Base-by-base conservation (phyloP, 2,113 vertebrate species). In the Prietella phreatophila region DNA sequence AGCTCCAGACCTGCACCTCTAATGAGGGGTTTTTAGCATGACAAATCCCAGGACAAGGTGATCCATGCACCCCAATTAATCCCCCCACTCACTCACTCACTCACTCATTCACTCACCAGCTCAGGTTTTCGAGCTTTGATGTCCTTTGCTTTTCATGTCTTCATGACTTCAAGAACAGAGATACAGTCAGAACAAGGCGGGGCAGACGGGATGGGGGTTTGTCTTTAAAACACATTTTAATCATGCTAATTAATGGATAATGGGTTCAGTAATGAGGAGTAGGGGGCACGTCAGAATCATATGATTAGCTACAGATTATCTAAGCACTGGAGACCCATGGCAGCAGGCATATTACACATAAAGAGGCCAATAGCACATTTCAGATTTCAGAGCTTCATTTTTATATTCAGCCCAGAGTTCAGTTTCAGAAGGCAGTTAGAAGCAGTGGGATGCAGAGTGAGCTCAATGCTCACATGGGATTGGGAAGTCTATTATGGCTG, bases 201-300 rank as follows among this genome's bases (percentile, higher is more conserved):
- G 90, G 87, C 90, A 90, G 88, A 89, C 87, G 58, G 90, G 90
- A 91, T 92, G 90, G 90, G 83, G 90, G 56, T 88, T 85, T 56
- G 20, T 88, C 89, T 93, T 92, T 93, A 92, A 94, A 94, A 95
- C 93, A 88, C 89, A 71, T 94, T 94, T 94, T 95, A 96, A 96
- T 95, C 94, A 95, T 95, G 93, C 94, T 95, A 96, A 95, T 96
- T 95, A 95, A 95, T 93, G 93, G 93, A 95, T 95, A 95, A 95
- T 95, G 93, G 94, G 91, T 90, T 92, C 90, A 84, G 93, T 95
- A 95, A 96, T 94, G 94, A 95, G 94, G 91, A 92, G 92, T 87
- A 69, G 91, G 93, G 91, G 93, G 93, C 91, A 93, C 2, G 30
- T 94, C 93, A 93, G 94, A 94, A 94, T 95, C 93, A 92, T 92